phyloP scores from a whole-genome alignment of 2,113 vertebrate genomes.

The Erythrolamprus reginae region DNA sequence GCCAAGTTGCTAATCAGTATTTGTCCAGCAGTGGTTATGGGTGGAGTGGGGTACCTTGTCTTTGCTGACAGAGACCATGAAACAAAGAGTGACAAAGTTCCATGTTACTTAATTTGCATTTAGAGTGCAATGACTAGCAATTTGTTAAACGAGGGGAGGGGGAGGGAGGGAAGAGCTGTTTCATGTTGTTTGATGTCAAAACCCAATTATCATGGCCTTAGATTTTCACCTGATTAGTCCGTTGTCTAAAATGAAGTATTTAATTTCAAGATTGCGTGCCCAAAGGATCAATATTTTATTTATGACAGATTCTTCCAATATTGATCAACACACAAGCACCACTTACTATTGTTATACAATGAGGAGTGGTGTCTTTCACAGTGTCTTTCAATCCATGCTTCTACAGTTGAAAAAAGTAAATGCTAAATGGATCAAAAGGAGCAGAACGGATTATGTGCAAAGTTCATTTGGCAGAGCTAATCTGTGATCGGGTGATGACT shows the following conservation, averaged over 20 bases:
- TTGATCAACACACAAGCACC: neutral
- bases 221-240: neutral
- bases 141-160: neutral
- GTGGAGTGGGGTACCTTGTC: neutral
- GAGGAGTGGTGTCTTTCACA: too few species aligned
- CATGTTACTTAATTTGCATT: neutral
- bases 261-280: neutral
- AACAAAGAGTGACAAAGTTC: neutral
- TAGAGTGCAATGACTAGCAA: neutral
- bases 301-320: neutral
- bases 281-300: neutral
- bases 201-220: neutral
- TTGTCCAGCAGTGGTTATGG: neutral
- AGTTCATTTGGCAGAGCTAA: neutral
- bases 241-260: neutral
- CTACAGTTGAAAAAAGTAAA: neutral
- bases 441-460: neutral
- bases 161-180: constrained; percentile 4
- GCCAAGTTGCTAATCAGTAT: neutral
- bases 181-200: neutral
- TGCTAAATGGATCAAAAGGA: neutral
- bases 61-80: neutral
- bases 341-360: neutral
- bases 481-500: neutral
- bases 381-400: neutral